phyloP scores from a whole-genome alignment of 2,797 vertebrate genomes.

The Sebastes nivosus region DNA sequence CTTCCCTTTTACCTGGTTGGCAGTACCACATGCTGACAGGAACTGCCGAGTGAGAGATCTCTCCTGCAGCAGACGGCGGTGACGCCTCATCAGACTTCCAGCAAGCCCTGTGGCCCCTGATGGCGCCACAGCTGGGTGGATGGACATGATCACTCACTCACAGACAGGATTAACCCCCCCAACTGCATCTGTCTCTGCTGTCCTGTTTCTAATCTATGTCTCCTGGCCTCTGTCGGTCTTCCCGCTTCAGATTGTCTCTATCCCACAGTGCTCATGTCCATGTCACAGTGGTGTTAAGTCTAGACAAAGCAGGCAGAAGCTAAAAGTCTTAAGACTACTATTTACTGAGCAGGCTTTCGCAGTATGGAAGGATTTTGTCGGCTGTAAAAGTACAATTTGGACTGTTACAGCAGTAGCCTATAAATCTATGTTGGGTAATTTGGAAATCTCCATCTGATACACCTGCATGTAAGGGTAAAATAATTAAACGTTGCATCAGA shows the following conservation, averaged over 20 bases:
- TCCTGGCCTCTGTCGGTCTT: conserved; percentile 72
- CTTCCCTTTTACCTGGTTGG: conserved; percentile 52
- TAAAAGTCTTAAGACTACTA: conserved; percentile 49
- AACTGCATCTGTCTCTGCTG: conserved; percentile 75
- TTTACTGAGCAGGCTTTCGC: conserved; percentile 43
- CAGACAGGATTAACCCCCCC: conserved; percentile 80
- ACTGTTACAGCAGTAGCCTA: background rate
- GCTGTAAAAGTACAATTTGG: background rate
- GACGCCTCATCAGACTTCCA: conserved; percentile 84
- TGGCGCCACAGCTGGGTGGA: conserved; percentile 81
- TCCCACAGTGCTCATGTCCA: conserved; percentile 66
- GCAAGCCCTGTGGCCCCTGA: conserved; percentile 78
- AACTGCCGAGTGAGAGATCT: conserved; percentile 71
- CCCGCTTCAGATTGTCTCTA: conserved; percentile 60
- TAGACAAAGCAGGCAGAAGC: conserved; percentile 54
- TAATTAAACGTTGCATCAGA: background rate
- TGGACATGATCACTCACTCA: conserved; percentile 83
- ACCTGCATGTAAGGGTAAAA: background rate
- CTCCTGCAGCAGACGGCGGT: conserved; percentile 70
- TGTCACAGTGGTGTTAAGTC: conserved; percentile 67
- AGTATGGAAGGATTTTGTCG: conserved; percentile 14
- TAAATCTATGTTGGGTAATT: conserved; percentile 11
- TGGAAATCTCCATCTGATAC: background rate
- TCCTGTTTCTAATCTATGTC: conserved; percentile 78
- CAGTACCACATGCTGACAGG: conserved; percentile 62